Conservation (phyloP, 2,113 vertebrate species). For the Siniperca knerii region DNA sequence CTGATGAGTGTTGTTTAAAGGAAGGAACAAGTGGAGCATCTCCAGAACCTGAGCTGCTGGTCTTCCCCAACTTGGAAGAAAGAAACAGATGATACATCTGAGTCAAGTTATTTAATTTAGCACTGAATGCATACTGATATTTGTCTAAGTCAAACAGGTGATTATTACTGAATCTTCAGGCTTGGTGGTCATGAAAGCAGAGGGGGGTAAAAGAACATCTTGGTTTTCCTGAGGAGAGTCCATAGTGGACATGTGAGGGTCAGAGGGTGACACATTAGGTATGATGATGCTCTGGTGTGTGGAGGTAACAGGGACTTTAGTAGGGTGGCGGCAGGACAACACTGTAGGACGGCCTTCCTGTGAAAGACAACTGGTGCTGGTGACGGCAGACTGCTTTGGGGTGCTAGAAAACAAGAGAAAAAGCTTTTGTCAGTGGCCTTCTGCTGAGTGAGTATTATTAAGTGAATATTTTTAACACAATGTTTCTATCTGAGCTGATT, state of each 20-base stretch:
- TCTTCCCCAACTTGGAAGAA: constrained; percentile 24
- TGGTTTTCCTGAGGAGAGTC: constrained; percentile 26
- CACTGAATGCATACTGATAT: not conserved
- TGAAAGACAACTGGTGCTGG: constrained; percentile 1
- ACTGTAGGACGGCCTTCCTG: not conserved
- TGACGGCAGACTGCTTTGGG: not conserved
- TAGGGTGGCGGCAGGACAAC: constrained; percentile 13
- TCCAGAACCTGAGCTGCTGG: constrained; percentile 15
- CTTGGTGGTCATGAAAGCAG: constrained; percentile 77
- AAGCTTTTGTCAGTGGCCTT: not conserved
- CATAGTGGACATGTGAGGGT: not conserved
- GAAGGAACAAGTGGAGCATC: constrained; percentile 5
- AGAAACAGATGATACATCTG: not conserved
- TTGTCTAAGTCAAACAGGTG: not conserved
- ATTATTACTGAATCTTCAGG: constrained; percentile 61
- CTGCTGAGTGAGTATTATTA: not conserved
- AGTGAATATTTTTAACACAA: not conserved
- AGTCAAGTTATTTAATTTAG: not conserved
- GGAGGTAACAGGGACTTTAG: not conserved
- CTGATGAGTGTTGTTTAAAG: not conserved
- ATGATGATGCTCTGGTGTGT: constrained; percentile 1
- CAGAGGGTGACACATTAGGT: constrained; percentile 1
- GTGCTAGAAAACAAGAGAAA: constrained; percentile 7
- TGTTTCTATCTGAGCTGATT: not conserved
- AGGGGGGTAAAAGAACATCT: constrained; percentile 81